Evolutionary conservation across 2,797 vertebrate genomes (phyloP), one percentile per base, ranked within the genome.

Genomic region (Perodicticus potto): DNA sequence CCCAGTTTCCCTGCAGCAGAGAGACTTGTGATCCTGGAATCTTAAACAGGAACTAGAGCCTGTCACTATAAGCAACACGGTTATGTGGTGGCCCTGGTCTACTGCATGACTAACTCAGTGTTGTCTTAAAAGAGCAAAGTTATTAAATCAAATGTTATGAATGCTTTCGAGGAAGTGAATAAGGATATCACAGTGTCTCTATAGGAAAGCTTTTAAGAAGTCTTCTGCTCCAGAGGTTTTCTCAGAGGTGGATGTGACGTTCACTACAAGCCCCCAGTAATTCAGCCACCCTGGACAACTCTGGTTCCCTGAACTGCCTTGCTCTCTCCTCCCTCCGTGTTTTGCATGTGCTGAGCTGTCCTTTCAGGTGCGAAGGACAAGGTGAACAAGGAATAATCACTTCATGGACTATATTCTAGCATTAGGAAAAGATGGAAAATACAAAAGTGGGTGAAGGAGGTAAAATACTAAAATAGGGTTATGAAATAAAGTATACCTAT

Each of bases 51-150:
- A 70, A 73, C 0, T 0, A 74, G 45, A n/a, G 11, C 23, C 29
- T 7, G 10, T 19, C 27, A 34, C 76, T 86, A 25, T 14, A 61
- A 89, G 32, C 49, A 86, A 63, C 22, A 19, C 14, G 19, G 1
- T 8, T 61, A 32, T 2, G 19, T 6, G 14, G 45, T 20, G 55
- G 17, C 14, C 16, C 16, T 19, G 6, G 40, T 19, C 63, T 16
- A 37, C 5, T 12, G 0, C 5, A 3, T 1, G 59, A 59, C 27
- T 12, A 32, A 25, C 4, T 55, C 17, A 12, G 4, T 27, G 3
- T 63, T 27, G 29, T 53, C n/a, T 37, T 74, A 20, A n/a, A 90
- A 85, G 25, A 63, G 22, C 43, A 43, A 53, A 82, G 27, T 25
- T 10, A 1, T 59, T 76, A 23, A 76, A 57, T 37, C 63, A 27